A percentile compares a stretch with the other conserved stretches of the same genome.
Conservation (phyloP, 2,888 invertebrate species). For the Xylota sylvarum region DNA sequence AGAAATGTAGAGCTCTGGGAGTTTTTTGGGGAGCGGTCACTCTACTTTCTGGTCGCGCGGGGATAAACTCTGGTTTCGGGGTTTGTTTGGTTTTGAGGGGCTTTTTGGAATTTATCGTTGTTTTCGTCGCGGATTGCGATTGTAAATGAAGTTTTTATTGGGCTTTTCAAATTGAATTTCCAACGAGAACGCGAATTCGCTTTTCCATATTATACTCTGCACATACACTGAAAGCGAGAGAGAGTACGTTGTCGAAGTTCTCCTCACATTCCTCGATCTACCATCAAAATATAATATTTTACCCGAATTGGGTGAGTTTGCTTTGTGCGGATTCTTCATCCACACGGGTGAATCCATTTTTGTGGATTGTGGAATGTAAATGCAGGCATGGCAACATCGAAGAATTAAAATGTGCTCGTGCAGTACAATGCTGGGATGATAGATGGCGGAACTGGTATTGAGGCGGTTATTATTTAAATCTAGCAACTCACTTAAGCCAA, state of each 20-base stretch:
- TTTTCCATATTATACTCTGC: conserved; percentile 63
- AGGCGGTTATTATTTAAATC: background rate
- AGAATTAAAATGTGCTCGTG: background rate
- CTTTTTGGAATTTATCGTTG: conserved; percentile 16
- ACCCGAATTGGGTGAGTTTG: conserved; percentile 68
- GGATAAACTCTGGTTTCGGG: conserved; percentile 43
- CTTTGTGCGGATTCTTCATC: conserved; percentile 68
- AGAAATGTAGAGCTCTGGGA: conserved; percentile 55
- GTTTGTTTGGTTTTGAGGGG: conserved; percentile 30
- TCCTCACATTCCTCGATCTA: conserved; percentile 75
- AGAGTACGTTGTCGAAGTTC: conserved; percentile 73
- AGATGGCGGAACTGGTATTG: conserved; percentile 34
- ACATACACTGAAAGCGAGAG: conserved; percentile 65
- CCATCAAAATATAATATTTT: conserved; percentile 74
- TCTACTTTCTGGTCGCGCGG: conserved; percentile 48
- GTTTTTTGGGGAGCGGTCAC: conserved; percentile 74
- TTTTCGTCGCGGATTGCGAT: conserved; percentile 30
- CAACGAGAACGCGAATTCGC: conserved; percentile 64
- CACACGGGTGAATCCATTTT: conserved; percentile 59
- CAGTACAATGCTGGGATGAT: background rate
- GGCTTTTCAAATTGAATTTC: conserved; percentile 35
- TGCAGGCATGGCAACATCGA: conserved; percentile 21
- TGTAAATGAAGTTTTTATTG: conserved; percentile 22
- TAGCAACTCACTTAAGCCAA: no score
- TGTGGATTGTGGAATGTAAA: conserved; percentile 53